Base-by-base conservation (phyloP, 2,797 vertebrate genomes). In the Falco biarmicus region DNA sequence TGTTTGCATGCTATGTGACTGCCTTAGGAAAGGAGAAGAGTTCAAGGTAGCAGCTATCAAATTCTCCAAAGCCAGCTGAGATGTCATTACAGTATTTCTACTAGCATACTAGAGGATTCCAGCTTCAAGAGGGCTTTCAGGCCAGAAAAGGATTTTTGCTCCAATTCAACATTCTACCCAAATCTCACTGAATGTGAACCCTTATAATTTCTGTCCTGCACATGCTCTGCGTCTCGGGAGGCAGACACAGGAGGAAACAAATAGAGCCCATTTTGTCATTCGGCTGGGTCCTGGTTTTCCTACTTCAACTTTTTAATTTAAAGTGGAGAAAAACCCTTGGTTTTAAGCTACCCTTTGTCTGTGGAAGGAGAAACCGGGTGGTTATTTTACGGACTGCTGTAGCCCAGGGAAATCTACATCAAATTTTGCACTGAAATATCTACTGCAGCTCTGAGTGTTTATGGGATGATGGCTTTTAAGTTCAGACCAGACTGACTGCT, bases 161-260 rank as follows among this genome's bases (percentile, higher is more conserved):
- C 48, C 37, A 91, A 26, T 18, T 73, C 5, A 0, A 15, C 10
- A 13, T 43, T 84, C 39, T 73, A 68, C 6, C 6, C 29, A 0
- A 3, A 11, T 26, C 9, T 70, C 25, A 28, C 4, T 20, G 8
- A 48, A 59, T 0, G 0, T 31, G 29, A 87, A 20, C 3, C 5
- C 24, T 18, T 63, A 4, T 21, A 25, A 5, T 74, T 64, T 41
- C 37, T 77, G 50, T 10, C 0, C 0, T 68, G 39, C 11, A 81
- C 5, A 5, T 15, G 5, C 7, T 65, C 13, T 56, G 21, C 13
- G 61, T 75, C 54, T 82, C 50, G 45, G 59, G 7, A 95, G 20
- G 15, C 19, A 68, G n/a, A 32, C 22, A 48, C 9, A 28, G 28
- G 3, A 71, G 17, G 13, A 88, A 70, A 63, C 7, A 69, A 79